Percentiles rank a stretch among this genome's conserved stretches.
Conservation (phyloP, 1,140 invertebrate genomes). For the Papilio polyxenes region DNA sequence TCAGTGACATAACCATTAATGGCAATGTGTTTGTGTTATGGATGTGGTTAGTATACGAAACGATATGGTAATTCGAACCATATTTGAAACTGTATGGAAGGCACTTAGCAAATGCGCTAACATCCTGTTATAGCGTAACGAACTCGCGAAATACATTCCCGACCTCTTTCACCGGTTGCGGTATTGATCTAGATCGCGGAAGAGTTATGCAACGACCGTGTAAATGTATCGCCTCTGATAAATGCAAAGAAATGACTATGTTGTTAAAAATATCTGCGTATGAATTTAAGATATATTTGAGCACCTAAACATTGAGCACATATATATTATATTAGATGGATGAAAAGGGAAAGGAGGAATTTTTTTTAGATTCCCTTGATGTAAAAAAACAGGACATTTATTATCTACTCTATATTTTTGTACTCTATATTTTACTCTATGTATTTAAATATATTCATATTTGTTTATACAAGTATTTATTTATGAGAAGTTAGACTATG, state of each 20-base stretch:
- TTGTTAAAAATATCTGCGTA: no score
- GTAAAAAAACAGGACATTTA: no score
- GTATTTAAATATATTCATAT: no score
- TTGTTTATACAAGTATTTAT: no score
- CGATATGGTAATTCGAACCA: constrained; percentile 27
- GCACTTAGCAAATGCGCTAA: constrained; percentile 15
- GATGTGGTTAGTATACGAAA: neutral
- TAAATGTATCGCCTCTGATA: constrained; percentile 17
- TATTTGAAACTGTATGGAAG: neutral
- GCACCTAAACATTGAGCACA: no score
- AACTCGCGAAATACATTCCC: constrained; percentile 14
- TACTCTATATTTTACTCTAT: no score
- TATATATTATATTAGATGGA: no score
- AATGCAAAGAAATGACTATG: neutral
- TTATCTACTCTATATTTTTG: no score
- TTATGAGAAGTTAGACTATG: no score
- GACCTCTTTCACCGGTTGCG: constrained; percentile 37
- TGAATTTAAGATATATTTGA: no score
- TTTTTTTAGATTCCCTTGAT: no score
- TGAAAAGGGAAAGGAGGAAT: no score
- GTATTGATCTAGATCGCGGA: constrained; percentile 44
- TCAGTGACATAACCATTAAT: constrained; percentile 14
- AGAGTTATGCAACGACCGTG: constrained; percentile 41
- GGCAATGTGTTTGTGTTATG: constrained; percentile 18
- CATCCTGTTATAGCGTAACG: constrained; percentile 13